These are phyloP conservation scores for Enteromius afrohamiltoni DNA, from an alignment of 2,797 vertebrate species.

Conservation along the genomic window DNA sequence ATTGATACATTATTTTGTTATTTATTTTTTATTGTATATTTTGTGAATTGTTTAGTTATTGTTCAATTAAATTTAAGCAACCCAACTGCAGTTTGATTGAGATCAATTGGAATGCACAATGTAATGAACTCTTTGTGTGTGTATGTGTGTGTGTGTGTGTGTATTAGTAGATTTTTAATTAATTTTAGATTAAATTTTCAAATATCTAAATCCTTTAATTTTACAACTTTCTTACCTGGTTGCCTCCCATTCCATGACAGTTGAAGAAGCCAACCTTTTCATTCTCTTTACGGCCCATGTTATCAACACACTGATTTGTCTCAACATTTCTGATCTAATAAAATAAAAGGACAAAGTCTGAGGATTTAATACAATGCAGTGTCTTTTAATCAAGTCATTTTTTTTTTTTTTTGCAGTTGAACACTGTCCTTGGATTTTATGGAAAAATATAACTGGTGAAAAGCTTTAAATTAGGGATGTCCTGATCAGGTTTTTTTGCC, in stretches of 20 bases:
- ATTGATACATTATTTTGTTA: no score
- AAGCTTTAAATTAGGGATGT: not conserved
- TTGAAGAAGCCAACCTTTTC: constrained; percentile 99
- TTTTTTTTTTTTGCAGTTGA: not conserved
- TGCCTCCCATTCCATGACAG: constrained; percentile 98
- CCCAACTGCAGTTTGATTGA: no score
- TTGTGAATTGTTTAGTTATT: no score
- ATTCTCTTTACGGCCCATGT: constrained; percentile 98
- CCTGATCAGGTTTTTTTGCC: no score
- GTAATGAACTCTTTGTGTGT: no score
- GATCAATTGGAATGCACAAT: no score
- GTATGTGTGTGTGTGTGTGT: no score
- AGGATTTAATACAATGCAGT: not conserved
- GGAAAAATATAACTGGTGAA: not conserved
- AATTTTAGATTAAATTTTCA: not conserved
- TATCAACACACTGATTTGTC: constrained; percentile 98
- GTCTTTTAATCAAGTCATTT: not conserved
- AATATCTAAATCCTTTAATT: not conserved
- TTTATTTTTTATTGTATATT: no score
- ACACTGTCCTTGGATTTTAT: not conserved
- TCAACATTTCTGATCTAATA: constrained; percentile 96
- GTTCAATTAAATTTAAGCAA: no score
- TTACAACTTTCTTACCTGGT: constrained; percentile 84
- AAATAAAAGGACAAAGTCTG: constrained; percentile 2
- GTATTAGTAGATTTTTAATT: not conserved